Evolutionary conservation across 30 jellyfish, hydroid and myxozoan species (phyloP).

Genomic region (Hydractinia echinata): DNA sequence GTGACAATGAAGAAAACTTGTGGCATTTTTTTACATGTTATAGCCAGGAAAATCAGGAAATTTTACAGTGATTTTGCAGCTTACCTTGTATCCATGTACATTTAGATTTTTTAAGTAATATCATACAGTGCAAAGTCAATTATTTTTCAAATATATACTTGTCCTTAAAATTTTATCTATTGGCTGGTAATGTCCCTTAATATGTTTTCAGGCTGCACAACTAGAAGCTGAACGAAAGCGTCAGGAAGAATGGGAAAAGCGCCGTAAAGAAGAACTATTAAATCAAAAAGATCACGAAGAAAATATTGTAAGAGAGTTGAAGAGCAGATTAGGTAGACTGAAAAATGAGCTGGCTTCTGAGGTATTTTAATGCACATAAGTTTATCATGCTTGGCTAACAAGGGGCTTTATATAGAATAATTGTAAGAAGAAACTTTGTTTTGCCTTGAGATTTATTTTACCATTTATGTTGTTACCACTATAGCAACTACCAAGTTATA

Average conservation of each 20-base stretch:
- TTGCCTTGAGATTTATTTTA: not conserved
- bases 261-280: conserved; percentile 77
- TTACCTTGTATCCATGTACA: too few species aligned
- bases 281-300: conserved; percentile 87
- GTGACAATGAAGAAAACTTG: too few species aligned
- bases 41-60: too few species aligned
- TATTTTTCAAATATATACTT: not conserved
- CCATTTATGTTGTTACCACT: not conserved
- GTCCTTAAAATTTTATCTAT: too few species aligned
- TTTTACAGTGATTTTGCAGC: too few species aligned
- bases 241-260: conserved; percentile 93
- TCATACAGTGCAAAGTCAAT: not conserved
- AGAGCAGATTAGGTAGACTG: conserved; percentile 55
- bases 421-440: not conserved
- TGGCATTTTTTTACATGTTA: too few species aligned
- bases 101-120: not conserved
- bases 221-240: conserved; percentile 88
- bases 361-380: conserved; percentile 31
- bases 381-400: not conserved
- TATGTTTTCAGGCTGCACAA: conserved; percentile 77
- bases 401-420: not conserved
- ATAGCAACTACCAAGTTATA: too few species aligned
- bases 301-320: conserved; percentile 78
- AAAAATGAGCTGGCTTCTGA: conserved; percentile 54
- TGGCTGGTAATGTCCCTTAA: not conserved